Conservation (phyloP, 2,797 vertebrate species). For the Anguilla anguilla region DNA sequence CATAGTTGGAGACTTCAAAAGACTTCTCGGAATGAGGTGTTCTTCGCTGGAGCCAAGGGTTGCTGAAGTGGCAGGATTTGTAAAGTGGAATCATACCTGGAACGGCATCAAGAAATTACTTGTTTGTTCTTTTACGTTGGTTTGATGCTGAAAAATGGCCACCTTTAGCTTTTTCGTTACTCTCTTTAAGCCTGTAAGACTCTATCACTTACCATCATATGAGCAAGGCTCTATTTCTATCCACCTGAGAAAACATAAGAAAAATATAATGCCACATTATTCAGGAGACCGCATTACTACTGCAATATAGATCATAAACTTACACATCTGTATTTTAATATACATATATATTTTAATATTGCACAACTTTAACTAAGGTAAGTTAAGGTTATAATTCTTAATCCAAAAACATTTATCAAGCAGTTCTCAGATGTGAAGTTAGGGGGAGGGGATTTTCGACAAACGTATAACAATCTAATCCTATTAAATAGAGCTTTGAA, state of each 20-base stretch:
- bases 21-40: neutral
- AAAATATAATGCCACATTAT: neutral
- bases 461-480: constrained; percentile 77
- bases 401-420: constrained; percentile 66
- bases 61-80: neutral
- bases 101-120: neutral
- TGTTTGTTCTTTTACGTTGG: neutral
- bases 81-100: neutral
- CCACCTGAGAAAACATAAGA: neutral
- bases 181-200: neutral
- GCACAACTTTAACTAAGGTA: neutral
- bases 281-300: neutral
- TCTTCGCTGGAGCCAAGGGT: neutral
- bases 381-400: constrained; percentile 49
- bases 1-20: neutral
- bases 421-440: constrained; percentile 62
- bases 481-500: constrained; percentile 66
- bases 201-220: neutral
- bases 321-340: neutral
- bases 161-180: neutral
- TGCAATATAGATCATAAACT: neutral
- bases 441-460: constrained; percentile 64
- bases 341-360: neutral
- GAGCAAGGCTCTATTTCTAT: neutral
- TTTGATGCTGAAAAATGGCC: neutral